These are phyloP conservation scores for Larimichthys crocea DNA, from an alignment of 2,113 vertebrate genomes.

Conservation along the genomic window DNA sequence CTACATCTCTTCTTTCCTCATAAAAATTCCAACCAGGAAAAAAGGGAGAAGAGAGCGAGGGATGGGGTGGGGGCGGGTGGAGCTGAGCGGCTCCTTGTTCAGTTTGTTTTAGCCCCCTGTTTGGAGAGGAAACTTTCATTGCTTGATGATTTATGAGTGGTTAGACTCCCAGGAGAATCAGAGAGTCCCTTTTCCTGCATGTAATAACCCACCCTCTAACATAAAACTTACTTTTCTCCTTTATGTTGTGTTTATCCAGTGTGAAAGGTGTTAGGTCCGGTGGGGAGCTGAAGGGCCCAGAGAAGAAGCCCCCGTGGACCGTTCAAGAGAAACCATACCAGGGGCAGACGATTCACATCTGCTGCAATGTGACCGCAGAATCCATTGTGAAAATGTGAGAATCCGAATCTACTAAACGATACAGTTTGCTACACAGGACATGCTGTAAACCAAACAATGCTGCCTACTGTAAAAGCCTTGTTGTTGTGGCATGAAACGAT, in stretches of 20 bases:
- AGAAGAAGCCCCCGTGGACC: constrained; percentile 40
- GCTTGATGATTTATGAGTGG: constrained; percentile 80
- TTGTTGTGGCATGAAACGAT: constrained; percentile 19
- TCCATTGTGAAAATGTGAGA: constrained; percentile 54
- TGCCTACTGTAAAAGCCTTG: constrained; percentile 9
- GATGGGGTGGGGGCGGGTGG: constrained; percentile 41
- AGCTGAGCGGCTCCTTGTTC: constrained; percentile 58
- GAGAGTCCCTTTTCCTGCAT: constrained; percentile 70
- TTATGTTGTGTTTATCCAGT: constrained; percentile 72
- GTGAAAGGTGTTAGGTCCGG: constrained; percentile 80
- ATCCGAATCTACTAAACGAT: constrained; percentile 18
- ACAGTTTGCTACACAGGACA: constrained; percentile 14
- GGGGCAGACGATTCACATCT: constrained; percentile 54
- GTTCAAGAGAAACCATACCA: constrained; percentile 45
- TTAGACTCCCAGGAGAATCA: constrained; percentile 67
- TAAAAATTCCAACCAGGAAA: constrained; percentile 76
- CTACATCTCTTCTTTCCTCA: constrained; percentile 74
- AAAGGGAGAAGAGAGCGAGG: constrained; percentile 42
- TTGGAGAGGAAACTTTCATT: constrained; percentile 83
- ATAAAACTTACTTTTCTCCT: constrained; percentile 71
- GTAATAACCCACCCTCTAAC: constrained; percentile 66
- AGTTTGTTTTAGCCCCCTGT: constrained; percentile 80
- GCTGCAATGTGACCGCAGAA: constrained; percentile 47
- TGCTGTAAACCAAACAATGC: constrained; percentile 7
- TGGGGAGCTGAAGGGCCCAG: constrained; percentile 29